These are phyloP conservation scores for Fratercula arctica DNA, from an alignment of 2,797 vertebrate genomes.

Conservation along the genomic window DNA sequence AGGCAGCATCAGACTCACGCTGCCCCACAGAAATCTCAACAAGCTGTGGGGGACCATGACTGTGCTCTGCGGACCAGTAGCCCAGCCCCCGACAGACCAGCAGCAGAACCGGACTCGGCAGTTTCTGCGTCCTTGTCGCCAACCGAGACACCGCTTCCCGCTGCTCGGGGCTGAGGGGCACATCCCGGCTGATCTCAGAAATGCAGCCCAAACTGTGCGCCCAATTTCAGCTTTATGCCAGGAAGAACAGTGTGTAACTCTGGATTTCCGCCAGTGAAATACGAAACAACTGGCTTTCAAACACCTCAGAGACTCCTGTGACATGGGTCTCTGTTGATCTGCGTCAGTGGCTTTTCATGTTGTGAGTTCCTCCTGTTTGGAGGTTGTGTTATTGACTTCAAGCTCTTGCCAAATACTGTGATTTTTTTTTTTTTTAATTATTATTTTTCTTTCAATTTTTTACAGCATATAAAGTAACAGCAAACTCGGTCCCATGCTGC, in stretches of 20 bases:
- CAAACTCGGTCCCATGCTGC: neutral
- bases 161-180: neutral
- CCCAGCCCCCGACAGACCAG: neutral
- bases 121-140: no score
- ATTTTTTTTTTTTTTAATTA: neutral
- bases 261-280: neutral
- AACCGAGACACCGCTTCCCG: accelerated
- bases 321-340: accelerated
- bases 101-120: neutral
- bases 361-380: neutral
- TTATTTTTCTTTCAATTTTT: neutral
- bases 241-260: neutral
- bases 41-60: accelerated
- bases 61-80: neutral
- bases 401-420: neutral
- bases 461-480: neutral
- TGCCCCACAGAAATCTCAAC: neutral
- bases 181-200: neutral
- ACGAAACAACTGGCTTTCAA: neutral
- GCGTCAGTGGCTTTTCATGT: accelerated
- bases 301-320: accelerated
- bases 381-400: neutral
- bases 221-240: neutral
- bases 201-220: neutral
- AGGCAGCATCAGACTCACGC: neutral